Conservation (phyloP, 2,888 invertebrate genomes). For the Cryptocephalus moraei region DNA sequence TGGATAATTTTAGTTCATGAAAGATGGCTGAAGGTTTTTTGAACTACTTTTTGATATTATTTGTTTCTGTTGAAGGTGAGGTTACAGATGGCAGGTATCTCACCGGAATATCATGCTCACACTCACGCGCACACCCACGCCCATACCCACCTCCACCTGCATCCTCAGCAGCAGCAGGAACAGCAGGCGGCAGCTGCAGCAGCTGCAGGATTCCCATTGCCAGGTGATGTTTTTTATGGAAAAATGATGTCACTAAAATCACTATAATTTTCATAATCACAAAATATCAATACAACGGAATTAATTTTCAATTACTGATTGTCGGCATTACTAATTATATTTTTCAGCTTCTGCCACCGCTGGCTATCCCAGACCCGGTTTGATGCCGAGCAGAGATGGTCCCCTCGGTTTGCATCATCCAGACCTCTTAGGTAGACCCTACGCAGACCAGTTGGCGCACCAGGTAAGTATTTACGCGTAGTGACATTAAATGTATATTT, state of each 20-base stretch:
- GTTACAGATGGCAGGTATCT: conserved; percentile 86
- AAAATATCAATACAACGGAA: too few species aligned
- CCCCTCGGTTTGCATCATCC: conserved; percentile 64
- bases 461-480: conserved; percentile 38
- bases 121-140: conserved; percentile 87
- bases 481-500: too few species aligned
- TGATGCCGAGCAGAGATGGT: conserved; percentile 48
- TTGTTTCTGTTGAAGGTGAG: conserved; percentile 42
- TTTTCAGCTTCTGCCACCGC: conserved; percentile 41
- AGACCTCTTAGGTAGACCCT: conserved; percentile 68
- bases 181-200: conserved; percentile 48
- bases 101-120: conserved; percentile 84
- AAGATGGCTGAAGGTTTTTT: too few species aligned
- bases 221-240: conserved; percentile 34
- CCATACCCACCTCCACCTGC: conserved; percentile 81
- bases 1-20: too few species aligned
- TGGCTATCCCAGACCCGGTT: conserved; percentile 50
- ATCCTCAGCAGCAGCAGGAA: conserved; percentile 68
- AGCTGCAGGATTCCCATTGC: conserved; percentile 45
- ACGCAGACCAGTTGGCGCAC: conserved; percentile 72
- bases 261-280: too few species aligned
- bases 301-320: too few species aligned
- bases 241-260: too few species aligned
- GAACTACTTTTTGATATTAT: too few species aligned
- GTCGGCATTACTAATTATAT: not conserved